A percentile compares a stretch with the other conserved stretches of the same genome.
These are phyloP conservation scores for Liparis tanakae DNA, from an alignment of 2,797 vertebrate species.

Conservation along the genomic window DNA sequence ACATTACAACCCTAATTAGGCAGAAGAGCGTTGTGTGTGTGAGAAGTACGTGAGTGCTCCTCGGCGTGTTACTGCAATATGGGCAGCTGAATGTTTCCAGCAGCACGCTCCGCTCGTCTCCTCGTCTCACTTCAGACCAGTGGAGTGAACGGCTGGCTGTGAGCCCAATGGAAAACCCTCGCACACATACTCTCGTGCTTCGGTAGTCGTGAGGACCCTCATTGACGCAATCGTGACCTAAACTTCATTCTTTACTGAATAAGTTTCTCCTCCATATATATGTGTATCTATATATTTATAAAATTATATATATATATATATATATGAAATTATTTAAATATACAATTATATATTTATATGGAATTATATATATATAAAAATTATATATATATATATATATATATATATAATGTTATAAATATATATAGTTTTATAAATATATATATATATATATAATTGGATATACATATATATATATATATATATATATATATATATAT, in stretches of 20 bases:
- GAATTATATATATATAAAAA: too few relatives aligned
- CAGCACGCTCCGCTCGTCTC: constrained; percentile 58
- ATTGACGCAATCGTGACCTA: not conserved
- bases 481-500: not conserved
- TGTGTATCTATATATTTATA: too few relatives aligned
- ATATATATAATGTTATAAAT: too few relatives aligned
- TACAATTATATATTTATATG: too few relatives aligned
- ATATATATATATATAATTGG: too few relatives aligned
- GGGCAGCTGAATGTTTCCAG: constrained; percentile 64
- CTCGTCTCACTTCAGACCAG: constrained; percentile 63
- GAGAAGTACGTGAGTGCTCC: constrained; percentile 69
- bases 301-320: too few relatives aligned
- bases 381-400: too few relatives aligned
- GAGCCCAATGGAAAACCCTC: constrained; percentile 48
- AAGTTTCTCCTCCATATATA: too few relatives aligned
- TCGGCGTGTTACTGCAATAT: constrained; percentile 48
- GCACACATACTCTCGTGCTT: constrained; percentile 10
- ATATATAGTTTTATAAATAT: too few relatives aligned
- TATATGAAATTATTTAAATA: too few relatives aligned
- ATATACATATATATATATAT: too few relatives aligned
- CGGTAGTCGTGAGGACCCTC: not conserved
- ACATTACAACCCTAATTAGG: constrained; percentile 82
- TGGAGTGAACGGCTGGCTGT: constrained; percentile 49
- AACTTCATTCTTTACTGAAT: not conserved
- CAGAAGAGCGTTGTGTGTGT: constrained; percentile 70